Base-by-base conservation (phyloP, 2,888 invertebrate species). In the Tortrix viridana region DNA sequence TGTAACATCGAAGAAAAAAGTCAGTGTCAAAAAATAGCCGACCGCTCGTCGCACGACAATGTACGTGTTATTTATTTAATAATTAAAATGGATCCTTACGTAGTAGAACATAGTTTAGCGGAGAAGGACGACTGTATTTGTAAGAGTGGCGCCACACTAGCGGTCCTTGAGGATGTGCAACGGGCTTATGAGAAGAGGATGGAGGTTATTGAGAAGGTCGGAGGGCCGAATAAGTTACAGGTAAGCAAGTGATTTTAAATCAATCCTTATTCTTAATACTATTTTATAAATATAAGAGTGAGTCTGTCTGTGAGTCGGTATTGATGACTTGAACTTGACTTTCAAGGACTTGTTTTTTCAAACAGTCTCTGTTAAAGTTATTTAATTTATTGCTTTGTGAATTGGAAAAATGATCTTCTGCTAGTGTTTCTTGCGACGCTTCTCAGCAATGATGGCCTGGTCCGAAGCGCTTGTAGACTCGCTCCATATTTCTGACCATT, bases 161-260 rank as follows among this genome's bases (percentile, higher is more conserved):
- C 78, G 49, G 93, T 95, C 68, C 87, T 95, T 56, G 83, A 88
- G 50, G 93, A 95, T 63, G 94, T 96, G 68, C 94, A 94, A 75
- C 81, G 85, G 58, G 86, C 94, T 0, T 96, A 95, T 74, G 93
- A 95, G 69, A 86, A 92, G 43, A 93, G 94, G 65, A 86, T 96
- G 81, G 85, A 88, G 38, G 84, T 92, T 54, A 89, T 95, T 47
- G 94, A 95, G 59, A 75, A 76, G 23, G 77, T 84, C 12, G 92
- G 89, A 0, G 84, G 82, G 0, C 26, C 68, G 3, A 76, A 76
- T 9, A 86, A 76, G 67, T 48, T 84, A 49, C 80, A 87, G 78
- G 90, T 88, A 22, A 37, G 20, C n/a, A 16, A 9, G 5, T 14
- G 41, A 41, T 16, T n/a, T 5, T 2, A n/a, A 41, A 5, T 6